Evolutionary conservation across 2,797 vertebrate species (phyloP), one percentile per base, ranked within the genome.

Genomic region (Sparus aurata): DNA sequence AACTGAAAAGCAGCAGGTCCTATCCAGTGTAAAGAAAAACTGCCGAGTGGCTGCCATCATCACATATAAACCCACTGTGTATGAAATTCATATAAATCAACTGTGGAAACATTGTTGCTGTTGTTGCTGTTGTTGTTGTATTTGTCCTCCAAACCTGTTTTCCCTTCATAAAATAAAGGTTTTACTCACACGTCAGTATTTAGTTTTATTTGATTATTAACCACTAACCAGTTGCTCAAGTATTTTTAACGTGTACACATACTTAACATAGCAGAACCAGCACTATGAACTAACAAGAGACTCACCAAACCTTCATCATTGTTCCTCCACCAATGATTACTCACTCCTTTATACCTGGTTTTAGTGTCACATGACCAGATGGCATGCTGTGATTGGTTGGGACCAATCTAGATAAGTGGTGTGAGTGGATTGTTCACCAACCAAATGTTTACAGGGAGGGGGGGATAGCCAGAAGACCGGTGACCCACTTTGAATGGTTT

Each of bases 401-500:
- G 12, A 60, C 72, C 76, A 68, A 74, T 83, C 50, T 81, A 80
- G 75, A 73, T 69, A 74, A 80, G 80, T 83, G 87, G 88, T 86
- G 81, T 77, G 87, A 90, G 85, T 86, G 88, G 88, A 89, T 89
- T 87, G 89, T 87, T 86, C 23, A 15, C 83, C 80, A 86, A 83
- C 85, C 82, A 84, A 87, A 83, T 80, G 71, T 77, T 73, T 74
- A 54, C 27, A 25, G 70, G 76, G 85, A 46, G 85, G 58, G 34
- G 41, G 63, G 27, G n/a, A 66, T 59, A 70, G 82, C 89, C 54
- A 11, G 63, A 82, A 78, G 91, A 90, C 85, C 74, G 87, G 85
- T 94, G 91, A 94, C 90, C 93, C 89, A 94, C 65, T 93, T 95
- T 90, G 74, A 90, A 45, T 83, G 79, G 57, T 87, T 92, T 79